Evolutionary conservation across 2,888 invertebrate species (phyloP), one percentile per base, ranked within the genome.

Genomic region (Halictus quadricinctus): DNA sequence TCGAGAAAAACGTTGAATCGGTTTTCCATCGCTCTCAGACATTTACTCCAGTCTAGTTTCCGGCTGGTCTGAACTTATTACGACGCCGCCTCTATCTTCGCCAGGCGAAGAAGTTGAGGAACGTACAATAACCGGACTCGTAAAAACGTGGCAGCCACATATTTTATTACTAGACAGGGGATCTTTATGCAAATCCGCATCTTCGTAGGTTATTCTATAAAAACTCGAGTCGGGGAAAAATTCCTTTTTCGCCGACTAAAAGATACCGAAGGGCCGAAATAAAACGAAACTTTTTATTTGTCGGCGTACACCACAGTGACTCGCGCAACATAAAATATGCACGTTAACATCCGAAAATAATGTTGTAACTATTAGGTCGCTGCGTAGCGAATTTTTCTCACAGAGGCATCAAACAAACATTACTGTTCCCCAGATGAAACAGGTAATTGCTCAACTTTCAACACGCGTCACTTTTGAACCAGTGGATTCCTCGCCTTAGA

Each of bases 1-100:
- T 88, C 88, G 87, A 78, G 84, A 82, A 76, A 85, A 87, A 85
- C 84, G 79, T 90, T 87, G 86, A 89, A 90, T 89, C 79, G 80
- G 81, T 85, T 88, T 89, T 85, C 82, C 83, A 80, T 76, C 83
- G 84, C 75, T 83, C 79, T 76, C 83, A 85, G 81, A 79, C 82
- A 81, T 85, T 90, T 86, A 85, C 84, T 81, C 84, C 54, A 60
- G 81, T 79, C 79, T 66, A 70, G 54, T 25, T 83, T 81, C 72
- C 72, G 78, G 76, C 69, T 76, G 12, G 29, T 18, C 58, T 13
- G 29, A n/a, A 72, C 36, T 75, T 75, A 74, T 83, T 83, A 79
- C 77, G 83, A 80, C 54, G n/a, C 12, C 69, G 29, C 29, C 25
- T 41, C 64, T 25, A 46, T 58, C 29, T 72, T n/a, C 6, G 54